phyloP scores from a whole-genome alignment of 92 coral and sea anemone species.

The Montipora capitata region DNA sequence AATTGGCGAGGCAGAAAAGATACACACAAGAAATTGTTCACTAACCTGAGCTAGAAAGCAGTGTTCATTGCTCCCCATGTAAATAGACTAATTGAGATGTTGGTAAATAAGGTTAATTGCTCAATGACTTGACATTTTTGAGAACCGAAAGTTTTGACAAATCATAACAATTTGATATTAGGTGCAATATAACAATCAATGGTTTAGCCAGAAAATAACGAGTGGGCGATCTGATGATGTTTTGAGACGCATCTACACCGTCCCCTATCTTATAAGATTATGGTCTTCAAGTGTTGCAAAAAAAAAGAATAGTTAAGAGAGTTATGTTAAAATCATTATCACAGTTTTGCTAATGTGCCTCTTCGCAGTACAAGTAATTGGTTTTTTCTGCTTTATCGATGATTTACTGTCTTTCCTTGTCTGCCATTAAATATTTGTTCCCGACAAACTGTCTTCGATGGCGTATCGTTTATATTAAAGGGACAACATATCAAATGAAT shows the following conservation, averaged over 20 bases:
- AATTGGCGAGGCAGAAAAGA: background rate
- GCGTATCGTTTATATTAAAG: background rate
- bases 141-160: background rate
- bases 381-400: too few relatives aligned
- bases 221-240: conserved; percentile 13
- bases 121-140: conserved; percentile 2
- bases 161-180: background rate
- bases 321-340: too few relatives aligned
- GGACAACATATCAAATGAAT: background rate
- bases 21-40: conserved; percentile 3
- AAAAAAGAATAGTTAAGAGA: background rate
- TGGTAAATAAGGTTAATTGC: conserved; percentile 45
- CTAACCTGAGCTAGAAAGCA: conserved; percentile 9
- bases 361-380: too few relatives aligned
- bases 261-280: background rate
- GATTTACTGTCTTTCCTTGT: background rate
- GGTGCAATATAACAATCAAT: conserved; percentile 15
- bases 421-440: conserved; percentile 2
- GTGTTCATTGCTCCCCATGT: background rate
- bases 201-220: background rate
- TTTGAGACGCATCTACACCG: background rate
- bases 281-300: background rate
- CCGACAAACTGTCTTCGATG: conserved; percentile 14
- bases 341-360: too few relatives aligned
- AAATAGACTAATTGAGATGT: conserved; percentile 26